These are phyloP conservation scores for Steatocranus sp. DNA, from an alignment of 2,797 vertebrate species.

Conservation along the genomic window DNA sequence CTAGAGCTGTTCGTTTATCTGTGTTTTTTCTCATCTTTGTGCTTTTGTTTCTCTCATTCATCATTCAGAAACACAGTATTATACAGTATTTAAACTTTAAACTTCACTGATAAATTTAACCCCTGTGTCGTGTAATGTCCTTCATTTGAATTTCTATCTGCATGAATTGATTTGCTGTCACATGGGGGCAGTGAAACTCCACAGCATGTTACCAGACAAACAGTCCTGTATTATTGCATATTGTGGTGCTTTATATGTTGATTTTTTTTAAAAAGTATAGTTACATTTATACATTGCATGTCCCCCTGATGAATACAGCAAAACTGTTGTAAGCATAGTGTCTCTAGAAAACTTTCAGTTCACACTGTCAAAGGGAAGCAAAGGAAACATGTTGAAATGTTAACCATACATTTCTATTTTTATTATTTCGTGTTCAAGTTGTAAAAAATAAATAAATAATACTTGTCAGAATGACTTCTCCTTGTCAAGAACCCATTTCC, in stretches of 20 bases:
- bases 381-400: not conserved
- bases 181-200: not conserved
- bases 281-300: not conserved
- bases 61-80: not conserved
- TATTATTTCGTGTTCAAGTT: not conserved
- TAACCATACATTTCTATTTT: accelerated
- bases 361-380: accelerated
- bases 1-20: not conserved
- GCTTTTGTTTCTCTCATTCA: not conserved
- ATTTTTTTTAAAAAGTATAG: not conserved
- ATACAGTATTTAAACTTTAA: not conserved
- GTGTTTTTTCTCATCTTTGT: not conserved
- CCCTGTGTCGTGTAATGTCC: not conserved
- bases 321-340: not conserved
- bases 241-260: not conserved
- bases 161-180: not conserved
- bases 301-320: not conserved
- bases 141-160: not conserved
- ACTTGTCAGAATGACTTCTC: accelerated
- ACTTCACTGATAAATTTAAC: not conserved
- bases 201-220: not conserved
- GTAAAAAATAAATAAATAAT: accelerated
- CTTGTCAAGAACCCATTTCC: not conserved
- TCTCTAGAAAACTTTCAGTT: not conserved
- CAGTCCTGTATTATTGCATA: not conserved